Base-by-base conservation (phyloP, 2,113 vertebrate species). In the Plecturocebus donacophilus region DNA sequence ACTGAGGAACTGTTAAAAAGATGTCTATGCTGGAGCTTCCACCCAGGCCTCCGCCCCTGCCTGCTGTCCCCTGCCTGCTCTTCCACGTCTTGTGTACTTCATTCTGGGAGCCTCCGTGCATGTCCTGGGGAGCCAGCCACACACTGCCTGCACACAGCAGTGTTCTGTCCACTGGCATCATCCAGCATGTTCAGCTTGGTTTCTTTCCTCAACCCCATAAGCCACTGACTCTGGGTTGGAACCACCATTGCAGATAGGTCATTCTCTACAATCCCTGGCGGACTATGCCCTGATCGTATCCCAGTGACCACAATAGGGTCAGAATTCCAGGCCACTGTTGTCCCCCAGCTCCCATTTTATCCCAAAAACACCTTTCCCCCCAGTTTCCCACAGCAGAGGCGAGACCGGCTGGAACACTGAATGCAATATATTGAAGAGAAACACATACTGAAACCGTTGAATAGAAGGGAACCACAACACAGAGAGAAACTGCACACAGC, bases 341-440 rank as follows among this genome's bases (percentile, higher is more conserved):
- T 16, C 75, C 19, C n/a, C 45, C 21, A 7, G 1, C 14, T 64
- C 23, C 12, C 13, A 32, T 16, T 17, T 52, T 27, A 16, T 30
- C 56, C 56, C 40, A 93, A 40, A 64, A 27, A 64, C 12, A 64
- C 5, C 8, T 23, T 47, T 23, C 40, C 45, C 32, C 32, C 14
- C 7, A 8, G 16, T 0, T 58, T 8, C 27, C 76, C 86, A 75
- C 61, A 91, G 38, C n/a, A n/a, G 16, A 88, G 25, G 5, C 4
- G 0, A 77, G 35, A 84, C 54, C 30, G 54, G 40, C 6, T 54
- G 35, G 32, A 95, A 90, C 20, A 64, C 3, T 30, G 14, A 40
- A 66, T 1, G 5, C 81, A 25, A 32, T 96, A 81, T 95, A 97
- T 93, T 96, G 38, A 94, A 87, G 8, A 71, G 3, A 92, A 96